These are phyloP conservation scores for Oncorhynchus gorbuscha DNA, from an alignment of 2,113 vertebrate genomes.

Conservation along the genomic window DNA sequence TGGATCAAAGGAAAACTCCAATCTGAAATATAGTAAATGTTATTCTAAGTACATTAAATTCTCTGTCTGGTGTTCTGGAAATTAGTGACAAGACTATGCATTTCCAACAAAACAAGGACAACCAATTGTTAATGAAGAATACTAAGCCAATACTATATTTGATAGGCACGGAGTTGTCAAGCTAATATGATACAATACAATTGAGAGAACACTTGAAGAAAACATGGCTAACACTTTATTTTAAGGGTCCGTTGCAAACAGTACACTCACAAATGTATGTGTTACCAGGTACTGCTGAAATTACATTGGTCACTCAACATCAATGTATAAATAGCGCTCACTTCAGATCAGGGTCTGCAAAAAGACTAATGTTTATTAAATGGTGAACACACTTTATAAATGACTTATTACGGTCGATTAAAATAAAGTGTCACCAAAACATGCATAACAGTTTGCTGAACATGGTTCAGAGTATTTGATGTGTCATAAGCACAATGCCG, in stretches of 20 bases:
- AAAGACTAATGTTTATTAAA: too few relatives aligned
- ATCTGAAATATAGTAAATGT: not conserved
- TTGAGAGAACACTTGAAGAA: conserved; percentile 38
- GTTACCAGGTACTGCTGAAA: too few relatives aligned
- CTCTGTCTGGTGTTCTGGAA: not conserved
- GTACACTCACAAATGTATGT: too few relatives aligned
- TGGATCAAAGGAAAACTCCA: too few relatives aligned
- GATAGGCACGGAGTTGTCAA: not conserved
- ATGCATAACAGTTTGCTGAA: conserved; percentile 91
- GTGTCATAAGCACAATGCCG: conserved; percentile 95
- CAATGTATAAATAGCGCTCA: too few relatives aligned
- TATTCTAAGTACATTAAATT: not conserved
- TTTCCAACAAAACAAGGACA: not conserved
- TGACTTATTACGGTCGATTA: too few relatives aligned
- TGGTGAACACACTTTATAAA: too few relatives aligned
- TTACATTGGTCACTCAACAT: too few relatives aligned
- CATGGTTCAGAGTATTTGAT: conserved; percentile 99
- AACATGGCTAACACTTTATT: conserved; percentile 4
- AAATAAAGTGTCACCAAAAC: conserved; percentile 57
- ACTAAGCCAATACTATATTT: not conserved
- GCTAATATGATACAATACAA: not conserved
- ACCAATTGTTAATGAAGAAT: not conserved
- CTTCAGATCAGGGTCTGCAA: too few relatives aligned
- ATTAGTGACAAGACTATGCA: not conserved
- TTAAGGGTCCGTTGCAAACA: too few relatives aligned